Evolutionary conservation across 2,797 vertebrate genomes (phyloP).

Genomic region (Myiothlypis chrysogaster): DNA sequence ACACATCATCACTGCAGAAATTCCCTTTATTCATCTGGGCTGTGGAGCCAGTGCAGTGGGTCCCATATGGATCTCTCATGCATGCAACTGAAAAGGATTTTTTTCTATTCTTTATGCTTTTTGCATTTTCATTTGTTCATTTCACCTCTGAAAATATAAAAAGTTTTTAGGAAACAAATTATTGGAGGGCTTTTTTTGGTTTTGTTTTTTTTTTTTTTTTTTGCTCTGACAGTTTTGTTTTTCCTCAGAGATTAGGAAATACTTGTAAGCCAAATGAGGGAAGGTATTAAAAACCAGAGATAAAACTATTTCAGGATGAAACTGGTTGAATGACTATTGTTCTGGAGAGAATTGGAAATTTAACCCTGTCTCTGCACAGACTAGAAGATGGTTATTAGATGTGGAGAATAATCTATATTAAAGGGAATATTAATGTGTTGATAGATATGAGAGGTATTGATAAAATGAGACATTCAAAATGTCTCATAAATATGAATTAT

Average conservation of each 20-base stretch:
- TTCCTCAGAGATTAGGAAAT: background rate
- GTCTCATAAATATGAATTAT: no score
- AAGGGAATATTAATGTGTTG: background rate
- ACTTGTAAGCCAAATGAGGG: background rate
- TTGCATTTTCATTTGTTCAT: background rate
- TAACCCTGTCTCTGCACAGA: background rate
- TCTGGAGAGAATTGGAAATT: background rate
- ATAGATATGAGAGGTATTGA: background rate
- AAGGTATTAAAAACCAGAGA: background rate
- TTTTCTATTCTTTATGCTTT: background rate
- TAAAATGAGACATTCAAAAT: background rate
- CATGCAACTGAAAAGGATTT: background rate
- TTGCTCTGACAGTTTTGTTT: background rate
- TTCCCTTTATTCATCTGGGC: background rate
- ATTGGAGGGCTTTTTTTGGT: background rate
- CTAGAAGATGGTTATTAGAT: background rate
- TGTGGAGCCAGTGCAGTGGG: background rate
- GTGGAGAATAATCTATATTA: background rate
- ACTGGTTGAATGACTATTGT: background rate
- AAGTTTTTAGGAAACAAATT: background rate
- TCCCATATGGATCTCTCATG: background rate
- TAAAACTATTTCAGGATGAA: background rate
- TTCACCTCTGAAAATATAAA: background rate
- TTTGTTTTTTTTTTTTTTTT: background rate
- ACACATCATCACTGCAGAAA: background rate